Base-by-base conservation (phyloP, 2,888 invertebrate genomes). In the Thysanoteuthis rhombus region DNA sequence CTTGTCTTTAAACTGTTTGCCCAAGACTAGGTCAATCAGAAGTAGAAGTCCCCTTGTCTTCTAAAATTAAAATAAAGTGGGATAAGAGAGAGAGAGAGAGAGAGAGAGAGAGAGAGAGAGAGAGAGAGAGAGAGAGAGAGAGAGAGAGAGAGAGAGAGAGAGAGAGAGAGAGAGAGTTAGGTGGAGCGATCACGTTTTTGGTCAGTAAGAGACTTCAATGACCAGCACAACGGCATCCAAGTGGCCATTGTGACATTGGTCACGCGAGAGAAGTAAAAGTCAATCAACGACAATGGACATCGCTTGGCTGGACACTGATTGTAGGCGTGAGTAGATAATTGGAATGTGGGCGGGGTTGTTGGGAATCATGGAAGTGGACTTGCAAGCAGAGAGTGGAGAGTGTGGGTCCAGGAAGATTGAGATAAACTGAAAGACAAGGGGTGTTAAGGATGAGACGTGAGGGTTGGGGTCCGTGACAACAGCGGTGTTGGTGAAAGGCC, bases 261-360 rank as follows among this genome's bases (percentile, higher is more conserved):
- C 75, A 75, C 75, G 75, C 75, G n/a, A 75, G 36, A n/a, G 16
- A n/a, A n/a, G n/a, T 36, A 36, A 75, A 75, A 75, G 75, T 75
- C 75, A 75, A 75, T 75, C 75, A 75, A 36, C 75, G 75, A 75
- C 75, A 75, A 75, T 75, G 75, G 75, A n/a, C 75, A 75, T 75
- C 75, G 75, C 75, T 75, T 75, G 75, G 75, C 75, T 75, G 75
- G 75, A 75, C 75, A 75, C 75, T 75, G 75, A 75, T 75, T 75
- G n/a, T 36, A 36, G 75, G n/a, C 16, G 75, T 36, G 8, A 36
- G 12, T 3, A 16, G n/a, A 75, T n/a, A 25, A 36, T 3, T 75
- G n/a, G 75, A n/a, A 75, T 75, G 36, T 16, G 75, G 75, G n/a
- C 10, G 12, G n/a, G n/a, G 19, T n/a, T 32, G 32, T 12, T 12